Evolutionary conservation across 2,797 vertebrate species (phyloP).

Genomic region (Oceanodroma leucorhoa): DNA sequence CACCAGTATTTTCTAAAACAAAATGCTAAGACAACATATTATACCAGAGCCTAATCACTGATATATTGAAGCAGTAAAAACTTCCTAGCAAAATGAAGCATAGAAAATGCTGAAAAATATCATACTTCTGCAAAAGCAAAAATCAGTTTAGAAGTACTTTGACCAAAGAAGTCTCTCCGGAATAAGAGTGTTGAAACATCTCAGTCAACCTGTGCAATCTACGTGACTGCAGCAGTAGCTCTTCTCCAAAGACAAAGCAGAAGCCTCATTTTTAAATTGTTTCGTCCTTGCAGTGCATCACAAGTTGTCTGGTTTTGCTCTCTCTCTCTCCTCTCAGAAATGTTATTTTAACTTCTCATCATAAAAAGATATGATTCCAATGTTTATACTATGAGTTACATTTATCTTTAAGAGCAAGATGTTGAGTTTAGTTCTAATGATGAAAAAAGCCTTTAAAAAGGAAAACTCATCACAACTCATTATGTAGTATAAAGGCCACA

Average conservation of each 20-base stretch:
- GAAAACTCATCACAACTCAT: conserved; percentile 81
- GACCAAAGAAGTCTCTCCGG: background rate
- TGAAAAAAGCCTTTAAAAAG: conserved; percentile 79
- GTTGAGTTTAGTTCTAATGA: conserved; percentile 72
- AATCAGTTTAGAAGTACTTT: background rate
- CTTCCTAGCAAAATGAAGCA: background rate
- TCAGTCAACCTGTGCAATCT: background rate
- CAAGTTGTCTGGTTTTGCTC: background rate
- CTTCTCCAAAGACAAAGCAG: background rate
- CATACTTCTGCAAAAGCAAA: background rate
- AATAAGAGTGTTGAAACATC: background rate
- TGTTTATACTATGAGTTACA: conserved; percentile 65
- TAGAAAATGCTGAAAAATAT: background rate
- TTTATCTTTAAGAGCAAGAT: conserved; percentile 77
- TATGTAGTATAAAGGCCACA: conserved; percentile 81
- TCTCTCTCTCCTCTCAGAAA: background rate
- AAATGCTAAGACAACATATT: background rate
- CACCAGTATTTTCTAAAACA: background rate
- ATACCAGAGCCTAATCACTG: background rate
- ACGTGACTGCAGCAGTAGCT: background rate
- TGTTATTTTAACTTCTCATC: conserved; percentile 25
- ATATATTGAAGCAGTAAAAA: background rate
- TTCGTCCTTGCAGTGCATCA: background rate
- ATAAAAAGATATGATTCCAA: conserved; percentile 64
- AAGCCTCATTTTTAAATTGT: background rate